Evolutionary conservation across 2,113 vertebrate species (phyloP).

Genomic region (Melospiza melodia): DNA sequence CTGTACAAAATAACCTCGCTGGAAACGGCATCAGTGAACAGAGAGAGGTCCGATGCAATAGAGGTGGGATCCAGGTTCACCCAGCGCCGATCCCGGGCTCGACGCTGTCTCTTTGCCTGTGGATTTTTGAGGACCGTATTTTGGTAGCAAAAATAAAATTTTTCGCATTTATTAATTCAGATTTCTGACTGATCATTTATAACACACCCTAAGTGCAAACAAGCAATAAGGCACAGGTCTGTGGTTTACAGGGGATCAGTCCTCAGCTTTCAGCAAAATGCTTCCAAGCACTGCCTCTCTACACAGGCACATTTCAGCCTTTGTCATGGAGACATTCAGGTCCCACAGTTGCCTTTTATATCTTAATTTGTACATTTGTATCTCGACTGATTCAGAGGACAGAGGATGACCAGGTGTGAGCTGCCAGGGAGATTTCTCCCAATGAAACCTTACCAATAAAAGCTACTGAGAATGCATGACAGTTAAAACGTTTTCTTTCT

Average conservation of each 20-base stretch:
- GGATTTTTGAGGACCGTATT: too few relatives aligned
- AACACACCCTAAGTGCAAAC: background rate
- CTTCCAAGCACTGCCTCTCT: background rate
- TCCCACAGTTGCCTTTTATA: background rate
- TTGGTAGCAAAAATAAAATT: too few relatives aligned
- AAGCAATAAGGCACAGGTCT: background rate
- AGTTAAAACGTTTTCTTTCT: background rate
- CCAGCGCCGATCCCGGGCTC: too few relatives aligned
- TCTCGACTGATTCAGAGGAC: background rate
- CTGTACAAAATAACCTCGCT: too few relatives aligned
- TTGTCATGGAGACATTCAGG: background rate
- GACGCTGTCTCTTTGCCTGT: too few relatives aligned
- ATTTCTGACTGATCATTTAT: too few relatives aligned
- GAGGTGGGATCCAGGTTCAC: too few relatives aligned
- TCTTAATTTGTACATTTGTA: background rate
- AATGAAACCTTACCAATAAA: background rate
- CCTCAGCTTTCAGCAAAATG: background rate
- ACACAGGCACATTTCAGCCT: background rate
- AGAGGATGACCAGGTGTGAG: background rate
- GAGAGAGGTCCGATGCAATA: too few relatives aligned
- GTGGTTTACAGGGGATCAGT: background rate
- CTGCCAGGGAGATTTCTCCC: background rate
- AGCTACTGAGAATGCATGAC: background rate
- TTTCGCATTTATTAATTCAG: too few relatives aligned
- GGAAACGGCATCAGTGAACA: too few relatives aligned